Conservation (phyloP, 53 echinoderm and acorn worm genomes). For the Crossaster papposus region DNA sequence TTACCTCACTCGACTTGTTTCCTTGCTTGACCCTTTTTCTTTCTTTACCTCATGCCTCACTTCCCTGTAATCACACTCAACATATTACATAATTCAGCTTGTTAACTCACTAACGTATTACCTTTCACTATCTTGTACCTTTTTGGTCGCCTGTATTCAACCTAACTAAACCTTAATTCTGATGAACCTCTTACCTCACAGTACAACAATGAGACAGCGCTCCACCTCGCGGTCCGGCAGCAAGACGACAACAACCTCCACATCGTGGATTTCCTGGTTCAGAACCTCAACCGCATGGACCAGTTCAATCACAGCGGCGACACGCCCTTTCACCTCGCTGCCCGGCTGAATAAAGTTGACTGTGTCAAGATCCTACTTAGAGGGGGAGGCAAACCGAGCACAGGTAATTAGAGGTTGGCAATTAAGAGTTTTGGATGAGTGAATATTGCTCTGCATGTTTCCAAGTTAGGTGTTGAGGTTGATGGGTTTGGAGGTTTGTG, state of each 20-base stretch:
- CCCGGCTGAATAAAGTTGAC: conserved; percentile 85
- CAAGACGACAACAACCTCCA: conserved; percentile 93
- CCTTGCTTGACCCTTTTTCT: too few species aligned
- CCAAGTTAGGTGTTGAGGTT: too few species aligned
- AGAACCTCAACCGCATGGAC: conserved; percentile 75
- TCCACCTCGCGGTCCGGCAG: conserved; percentile 87
- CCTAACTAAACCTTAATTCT: too few species aligned
- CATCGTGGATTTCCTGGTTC: conserved; percentile 94
- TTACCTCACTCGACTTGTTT: too few species aligned
- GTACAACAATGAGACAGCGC: conserved; percentile 77
- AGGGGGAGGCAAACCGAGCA: conserved; percentile 71
- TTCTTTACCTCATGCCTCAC: too few species aligned
- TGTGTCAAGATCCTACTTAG: conserved; percentile 86
- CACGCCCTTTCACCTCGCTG: conserved; percentile 83
- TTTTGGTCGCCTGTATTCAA: too few species aligned
- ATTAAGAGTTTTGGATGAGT: too few species aligned
- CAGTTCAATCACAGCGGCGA: conserved; percentile 74
- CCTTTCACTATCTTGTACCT: too few species aligned
- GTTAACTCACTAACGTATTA: background rate
- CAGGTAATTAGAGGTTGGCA: conserved; percentile 67
- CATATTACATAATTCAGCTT: background rate
- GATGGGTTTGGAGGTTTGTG: too few species aligned
- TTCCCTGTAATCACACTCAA: background rate
- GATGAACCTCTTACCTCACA: conserved; percentile 18
- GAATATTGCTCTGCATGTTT: too few species aligned